Evolutionary conservation across 2,797 vertebrate genomes (phyloP).

Genomic region (Ctenopoma multispine): DNA sequence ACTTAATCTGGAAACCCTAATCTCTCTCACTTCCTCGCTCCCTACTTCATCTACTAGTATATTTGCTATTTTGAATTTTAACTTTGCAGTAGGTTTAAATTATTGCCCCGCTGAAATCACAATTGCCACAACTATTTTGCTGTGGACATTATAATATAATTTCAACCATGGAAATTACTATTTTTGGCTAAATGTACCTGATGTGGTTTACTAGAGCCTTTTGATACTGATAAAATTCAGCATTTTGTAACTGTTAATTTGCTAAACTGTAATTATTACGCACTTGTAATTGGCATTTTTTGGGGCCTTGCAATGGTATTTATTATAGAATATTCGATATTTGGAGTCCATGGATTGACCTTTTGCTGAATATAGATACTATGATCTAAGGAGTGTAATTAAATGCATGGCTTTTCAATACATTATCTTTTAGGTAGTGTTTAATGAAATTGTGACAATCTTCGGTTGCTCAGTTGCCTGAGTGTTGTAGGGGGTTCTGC

Average conservation of each 20-base stretch:
- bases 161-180: background rate
- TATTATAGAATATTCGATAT: conserved; percentile 22
- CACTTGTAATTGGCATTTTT: conserved; percentile 18
- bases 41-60: conserved; percentile 27
- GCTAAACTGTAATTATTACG: conserved; percentile 17
- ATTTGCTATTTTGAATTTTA: conserved; percentile 55
- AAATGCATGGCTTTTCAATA: background rate
- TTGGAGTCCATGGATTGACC: conserved; percentile 20
- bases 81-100: conserved; percentile 36
- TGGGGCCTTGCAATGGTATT: conserved; percentile 36
- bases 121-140: conserved; percentile 16
- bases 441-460: conserved; percentile 15
- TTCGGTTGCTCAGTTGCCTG: conserved; percentile 28
- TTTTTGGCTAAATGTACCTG: background rate
- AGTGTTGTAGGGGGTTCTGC: conserved; percentile 51
- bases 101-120: conserved; percentile 8
- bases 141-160: conserved; percentile 3
- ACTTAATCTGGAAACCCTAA: conserved; percentile 75
- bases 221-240: conserved; percentile 1
- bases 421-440: conserved; percentile 13
- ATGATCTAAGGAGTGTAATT: conserved; percentile 14
- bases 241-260: background rate
- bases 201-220: conserved; percentile 4
- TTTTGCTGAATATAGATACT: conserved; percentile 26
- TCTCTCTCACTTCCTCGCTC: conserved; percentile 55